phyloP scores from a whole-genome alignment of 2,113 vertebrate species.

The Hystrix brachyura region DNA sequence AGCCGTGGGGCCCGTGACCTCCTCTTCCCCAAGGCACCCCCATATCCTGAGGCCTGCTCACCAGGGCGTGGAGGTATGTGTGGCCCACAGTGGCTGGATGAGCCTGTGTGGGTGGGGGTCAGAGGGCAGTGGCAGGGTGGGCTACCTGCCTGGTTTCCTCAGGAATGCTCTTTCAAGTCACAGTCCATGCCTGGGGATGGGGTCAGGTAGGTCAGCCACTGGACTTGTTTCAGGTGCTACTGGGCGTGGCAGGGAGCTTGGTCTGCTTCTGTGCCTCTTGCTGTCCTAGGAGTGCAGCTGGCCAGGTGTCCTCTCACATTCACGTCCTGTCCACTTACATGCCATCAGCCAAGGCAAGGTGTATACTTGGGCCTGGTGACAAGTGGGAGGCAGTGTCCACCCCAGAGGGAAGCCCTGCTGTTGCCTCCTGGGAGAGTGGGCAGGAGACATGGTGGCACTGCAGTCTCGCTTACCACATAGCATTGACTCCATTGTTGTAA shows the following conservation, averaged over 20 bases:
- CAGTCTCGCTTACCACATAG: fast-evolving
- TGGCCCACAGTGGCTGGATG: background rate
- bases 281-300: background rate
- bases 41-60: conserved; percentile 65
- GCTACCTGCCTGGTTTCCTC: background rate
- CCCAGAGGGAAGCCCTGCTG: background rate
- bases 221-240: background rate
- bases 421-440: background rate
- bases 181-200: background rate
- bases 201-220: no score
- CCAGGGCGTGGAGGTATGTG: conserved; percentile 63
- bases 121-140: background rate
- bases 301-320: fast-evolving
- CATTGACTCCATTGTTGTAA: background rate
- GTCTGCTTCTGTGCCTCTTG: background rate
- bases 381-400: fast-evolving
- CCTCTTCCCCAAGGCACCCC: background rate
- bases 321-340: background rate
- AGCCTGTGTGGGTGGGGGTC: background rate
- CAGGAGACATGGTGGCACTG: fast-evolving
- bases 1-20: background rate
- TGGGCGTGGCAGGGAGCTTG: background rate
- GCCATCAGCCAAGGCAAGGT: fast-evolving
- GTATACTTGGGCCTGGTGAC: no score
- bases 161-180: background rate